Evolutionary conservation across 2,113 vertebrate species (phyloP).

Genomic region (Crotalus helleri): DNA sequence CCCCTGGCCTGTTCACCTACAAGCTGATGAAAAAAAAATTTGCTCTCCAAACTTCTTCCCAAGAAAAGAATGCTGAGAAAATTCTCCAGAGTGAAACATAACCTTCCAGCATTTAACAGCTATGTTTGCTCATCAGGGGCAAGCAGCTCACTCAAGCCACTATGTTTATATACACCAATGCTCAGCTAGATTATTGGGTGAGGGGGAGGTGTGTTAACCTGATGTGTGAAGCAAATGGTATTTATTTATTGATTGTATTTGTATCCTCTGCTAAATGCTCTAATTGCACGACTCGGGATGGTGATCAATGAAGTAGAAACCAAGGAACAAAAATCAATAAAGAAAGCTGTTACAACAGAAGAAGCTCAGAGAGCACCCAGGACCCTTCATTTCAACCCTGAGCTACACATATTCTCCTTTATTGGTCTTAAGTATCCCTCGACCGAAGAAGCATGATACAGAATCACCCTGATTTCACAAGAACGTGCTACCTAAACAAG

Average conservation of each 20-base stretch:
- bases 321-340: background rate
- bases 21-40: background rate
- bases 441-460: background rate
- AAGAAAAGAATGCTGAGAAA: background rate
- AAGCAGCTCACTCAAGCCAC: background rate
- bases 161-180: background rate
- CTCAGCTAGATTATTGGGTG: background rate
- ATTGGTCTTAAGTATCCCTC: background rate
- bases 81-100: background rate
- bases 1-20: background rate
- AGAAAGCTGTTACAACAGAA: background rate
- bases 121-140: background rate
- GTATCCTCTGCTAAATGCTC: background rate
- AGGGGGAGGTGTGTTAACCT: background rate
- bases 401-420: background rate
- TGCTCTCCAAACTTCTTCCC: background rate
- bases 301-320: background rate
- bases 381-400: background rate
- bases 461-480: background rate
- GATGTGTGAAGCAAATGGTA: background rate
- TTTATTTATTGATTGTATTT: background rate
- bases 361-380: background rate
- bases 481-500: background rate
- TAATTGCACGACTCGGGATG: background rate
- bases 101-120: background rate